Base-by-base conservation (phyloP, 2,113 vertebrate species). In the Hypocryptadius cinnamomeus region DNA sequence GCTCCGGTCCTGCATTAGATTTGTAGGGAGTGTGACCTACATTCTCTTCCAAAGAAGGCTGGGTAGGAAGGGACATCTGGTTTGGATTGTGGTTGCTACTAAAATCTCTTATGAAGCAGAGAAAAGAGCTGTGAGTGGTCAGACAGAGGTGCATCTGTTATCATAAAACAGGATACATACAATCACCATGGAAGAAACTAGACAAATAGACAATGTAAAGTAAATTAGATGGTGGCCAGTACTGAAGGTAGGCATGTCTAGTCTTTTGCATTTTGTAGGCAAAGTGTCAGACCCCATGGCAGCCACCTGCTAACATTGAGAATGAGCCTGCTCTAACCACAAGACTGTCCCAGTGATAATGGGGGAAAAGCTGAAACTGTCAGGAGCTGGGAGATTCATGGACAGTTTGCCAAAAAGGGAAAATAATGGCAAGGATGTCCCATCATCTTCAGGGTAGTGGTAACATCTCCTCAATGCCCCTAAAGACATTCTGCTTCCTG, bases 1-100 rank as follows among this genome's bases (percentile, higher is more conserved):
- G 92, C 92, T 95, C 22, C 1, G 0, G 68, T 88, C 90, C 92
- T 94, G 93, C 68, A 74, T 93, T 93, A 90, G 77, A 96, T 95
- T 96, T 96, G 95, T 96, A 92, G 60, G 79, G 93, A 94, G 79
- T 96, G 88, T 92, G 88, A 94, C 90, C 93, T 96, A 90, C 90
- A 88, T 93, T 96, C 85, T 88, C 92, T 95, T 96, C 88, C 96
- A 96, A 90, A 90, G 95, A 93, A 90, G 92, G 71, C 90, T 94
- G 95, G 39, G 31, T 95, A 92, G 82, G 82, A 90, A 94, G 76
- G 69, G 64, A 92, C 96, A 96, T 96, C 93, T 96, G 96, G 39
- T 92, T 96, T 66, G 76, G 72, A 93, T 95, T 96, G 88, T 73
- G 82, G 79, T 70, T 90, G 76, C 95, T 95, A 77, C 93, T 94